A percentile compares a stretch with the other conserved stretches of the same genome.
phyloP scores from a whole-genome alignment of 2,888 invertebrate species.

The Anthrax anthrax region DNA sequence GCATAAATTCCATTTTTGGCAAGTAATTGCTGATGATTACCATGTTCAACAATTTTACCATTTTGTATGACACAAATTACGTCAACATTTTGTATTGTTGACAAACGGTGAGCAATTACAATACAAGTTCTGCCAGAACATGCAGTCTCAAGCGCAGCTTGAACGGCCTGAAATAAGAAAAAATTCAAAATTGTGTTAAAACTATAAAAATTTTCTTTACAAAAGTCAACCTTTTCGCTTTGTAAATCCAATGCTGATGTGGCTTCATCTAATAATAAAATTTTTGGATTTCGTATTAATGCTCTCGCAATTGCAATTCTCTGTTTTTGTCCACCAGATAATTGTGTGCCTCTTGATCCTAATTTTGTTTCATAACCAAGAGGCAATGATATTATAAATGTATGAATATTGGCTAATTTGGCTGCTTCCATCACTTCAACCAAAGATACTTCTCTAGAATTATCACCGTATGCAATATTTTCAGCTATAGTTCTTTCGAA shows the following conservation, averaged over 20 bases:
- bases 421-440: constrained; percentile 65
- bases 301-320: constrained; percentile 68
- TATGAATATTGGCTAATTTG: constrained; percentile 73
- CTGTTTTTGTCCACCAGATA: constrained; percentile 77
- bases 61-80: constrained; percentile 68
- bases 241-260: constrained; percentile 65
- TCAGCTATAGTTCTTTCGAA: constrained; percentile 78
- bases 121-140: constrained; percentile 68
- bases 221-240: constrained; percentile 49
- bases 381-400: constrained; percentile 64
- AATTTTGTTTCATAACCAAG: constrained; percentile 58
- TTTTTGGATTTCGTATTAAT: constrained; percentile 53
- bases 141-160: constrained; percentile 70
- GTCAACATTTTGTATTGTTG: constrained; percentile 70
- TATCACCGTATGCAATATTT: constrained; percentile 85
- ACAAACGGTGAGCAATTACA: constrained; percentile 72
- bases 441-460: constrained; percentile 43
- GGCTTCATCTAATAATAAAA: constrained; percentile 57
- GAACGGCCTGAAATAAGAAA: constrained; percentile 41
- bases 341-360: constrained; percentile 58
- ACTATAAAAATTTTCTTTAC: not conserved
- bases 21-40: constrained; percentile 60
- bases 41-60: constrained; percentile 60
- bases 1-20: constrained; percentile 48
- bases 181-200: too few relatives aligned